Percentiles rank a stretch among this genome's conserved stretches.
phyloP scores from a whole-genome alignment of 2,888 invertebrate species.

The Synanthedon formicaeformis region DNA sequence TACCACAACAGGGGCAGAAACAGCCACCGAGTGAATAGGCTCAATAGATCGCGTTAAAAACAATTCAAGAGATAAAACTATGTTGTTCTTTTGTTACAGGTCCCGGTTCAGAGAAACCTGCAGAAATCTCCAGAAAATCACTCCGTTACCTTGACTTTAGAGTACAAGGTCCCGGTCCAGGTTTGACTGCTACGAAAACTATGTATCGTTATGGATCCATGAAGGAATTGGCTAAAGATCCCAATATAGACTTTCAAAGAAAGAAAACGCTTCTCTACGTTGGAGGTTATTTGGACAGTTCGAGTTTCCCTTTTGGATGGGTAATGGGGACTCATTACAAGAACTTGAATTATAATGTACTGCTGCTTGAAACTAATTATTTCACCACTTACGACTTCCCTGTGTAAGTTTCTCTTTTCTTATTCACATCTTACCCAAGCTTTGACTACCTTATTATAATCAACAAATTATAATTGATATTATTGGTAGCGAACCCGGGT shows the following conservation, averaged over 20 bases:
- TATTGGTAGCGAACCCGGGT: too few relatives aligned
- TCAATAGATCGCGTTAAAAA: too few relatives aligned
- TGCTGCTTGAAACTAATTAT: constrained; percentile 28
- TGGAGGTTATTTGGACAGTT: constrained; percentile 40
- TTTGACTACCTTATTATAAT: too few relatives aligned
- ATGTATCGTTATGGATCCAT: background rate
- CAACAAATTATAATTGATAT: too few relatives aligned
- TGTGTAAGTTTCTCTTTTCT: constrained; percentile 25
- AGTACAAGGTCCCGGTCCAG: background rate
- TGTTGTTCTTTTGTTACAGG: background rate
- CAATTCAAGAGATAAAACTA: too few relatives aligned
- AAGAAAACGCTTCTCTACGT: constrained; percentile 38
- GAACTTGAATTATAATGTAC: constrained; percentile 32
- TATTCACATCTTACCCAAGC: background rate
- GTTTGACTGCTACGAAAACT: background rate
- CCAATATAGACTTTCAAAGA: constrained; percentile 1
- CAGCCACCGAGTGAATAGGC: too few relatives aligned
- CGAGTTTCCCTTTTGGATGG: constrained; percentile 19
- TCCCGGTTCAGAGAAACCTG: constrained; percentile 3
- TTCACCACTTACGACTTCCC: constrained; percentile 41
- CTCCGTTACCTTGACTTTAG: background rate
- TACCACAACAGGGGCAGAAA: too few relatives aligned
- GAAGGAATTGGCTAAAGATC: constrained; percentile 2
- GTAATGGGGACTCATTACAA: constrained; percentile 22
- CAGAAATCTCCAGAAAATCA: background rate